These are phyloP conservation scores for Ostrea edulis DNA, from an alignment of 1,140 invertebrate genomes.

Conservation along the genomic window DNA sequence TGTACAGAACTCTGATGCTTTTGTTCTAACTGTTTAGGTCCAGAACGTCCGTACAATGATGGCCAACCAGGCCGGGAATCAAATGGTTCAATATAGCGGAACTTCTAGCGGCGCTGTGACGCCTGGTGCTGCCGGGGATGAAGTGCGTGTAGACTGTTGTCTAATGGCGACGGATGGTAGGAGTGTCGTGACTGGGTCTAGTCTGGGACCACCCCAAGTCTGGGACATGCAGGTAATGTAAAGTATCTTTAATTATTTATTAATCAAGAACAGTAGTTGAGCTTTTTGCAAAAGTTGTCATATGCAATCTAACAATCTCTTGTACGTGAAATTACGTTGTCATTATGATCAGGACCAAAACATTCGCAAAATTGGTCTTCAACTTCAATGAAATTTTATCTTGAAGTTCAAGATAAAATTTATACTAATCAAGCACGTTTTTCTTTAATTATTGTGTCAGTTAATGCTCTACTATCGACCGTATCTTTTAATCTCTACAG, in stretches of 20 bases:
- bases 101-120: constrained; percentile 61
- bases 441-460: no score
- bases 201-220: constrained; percentile 78
- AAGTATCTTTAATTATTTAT: background rate
- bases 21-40: constrained; percentile 45
- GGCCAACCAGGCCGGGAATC: constrained; percentile 62
- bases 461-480: no score
- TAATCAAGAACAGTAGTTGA: background rate
- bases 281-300: no score
- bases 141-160: constrained; percentile 78
- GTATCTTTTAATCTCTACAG: constrained; percentile 60
- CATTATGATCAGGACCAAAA: no score
- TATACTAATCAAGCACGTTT: no score
- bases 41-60: constrained; percentile 69
- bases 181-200: constrained; percentile 78
- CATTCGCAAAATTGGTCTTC: no score
- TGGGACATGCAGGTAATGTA: constrained; percentile 78
- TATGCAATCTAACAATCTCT: no score
- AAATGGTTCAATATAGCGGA: constrained; percentile 62
- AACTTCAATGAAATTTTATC: no score
- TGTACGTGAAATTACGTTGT: no score
- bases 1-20: background rate
- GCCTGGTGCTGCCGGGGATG: constrained; percentile 73
- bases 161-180: constrained; percentile 75
- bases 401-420: no score